phyloP scores from a whole-genome alignment of 1,140 invertebrate genomes.

The Coelopa frigida region DNA sequence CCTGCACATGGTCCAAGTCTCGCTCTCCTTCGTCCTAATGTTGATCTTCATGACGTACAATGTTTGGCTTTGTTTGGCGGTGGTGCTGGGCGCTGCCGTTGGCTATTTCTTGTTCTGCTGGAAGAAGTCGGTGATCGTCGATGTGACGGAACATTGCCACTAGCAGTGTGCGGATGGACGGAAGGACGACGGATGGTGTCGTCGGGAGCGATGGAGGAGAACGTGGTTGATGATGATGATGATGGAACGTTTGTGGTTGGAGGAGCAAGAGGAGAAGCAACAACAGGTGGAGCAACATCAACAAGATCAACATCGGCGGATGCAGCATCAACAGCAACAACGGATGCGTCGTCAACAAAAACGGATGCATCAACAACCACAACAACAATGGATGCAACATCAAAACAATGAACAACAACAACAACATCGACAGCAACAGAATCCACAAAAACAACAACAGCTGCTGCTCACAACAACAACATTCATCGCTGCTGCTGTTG shows the following conservation, averaged over 20 bases:
- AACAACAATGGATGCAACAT: conserved; percentile 6
- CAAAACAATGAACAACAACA: conserved; percentile 9
- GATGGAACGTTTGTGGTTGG: background rate
- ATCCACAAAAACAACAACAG: conserved; percentile 4
- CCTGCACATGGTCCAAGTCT: conserved; percentile 84
- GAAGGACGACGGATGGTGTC: no score
- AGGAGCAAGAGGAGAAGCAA: no score
- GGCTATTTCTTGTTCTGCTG: conserved; percentile 94
- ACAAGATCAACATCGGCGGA: conserved; percentile 6
- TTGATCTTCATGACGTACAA: conserved; percentile 99
- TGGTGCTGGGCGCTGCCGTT: conserved; percentile 79
- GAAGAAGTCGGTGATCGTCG: conserved; percentile 82
- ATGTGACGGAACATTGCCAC: conserved; percentile 94
- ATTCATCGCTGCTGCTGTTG: no score
- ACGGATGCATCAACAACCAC: conserved; percentile 2
- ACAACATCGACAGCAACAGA: conserved; percentile 7
- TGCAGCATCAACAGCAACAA: conserved; percentile 10
- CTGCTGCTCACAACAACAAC: conserved; percentile 13
- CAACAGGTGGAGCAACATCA: background rate
- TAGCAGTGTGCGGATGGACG: conserved; percentile 46
- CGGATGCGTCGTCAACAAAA: no score
- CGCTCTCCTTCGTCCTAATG: conserved; percentile 91
- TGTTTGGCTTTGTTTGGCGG: conserved; percentile 83
- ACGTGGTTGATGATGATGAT: background rate
- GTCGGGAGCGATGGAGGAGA: background rate